Base-by-base conservation (phyloP, 2,113 vertebrate species). In the Cheirogaleus medius region DNA sequence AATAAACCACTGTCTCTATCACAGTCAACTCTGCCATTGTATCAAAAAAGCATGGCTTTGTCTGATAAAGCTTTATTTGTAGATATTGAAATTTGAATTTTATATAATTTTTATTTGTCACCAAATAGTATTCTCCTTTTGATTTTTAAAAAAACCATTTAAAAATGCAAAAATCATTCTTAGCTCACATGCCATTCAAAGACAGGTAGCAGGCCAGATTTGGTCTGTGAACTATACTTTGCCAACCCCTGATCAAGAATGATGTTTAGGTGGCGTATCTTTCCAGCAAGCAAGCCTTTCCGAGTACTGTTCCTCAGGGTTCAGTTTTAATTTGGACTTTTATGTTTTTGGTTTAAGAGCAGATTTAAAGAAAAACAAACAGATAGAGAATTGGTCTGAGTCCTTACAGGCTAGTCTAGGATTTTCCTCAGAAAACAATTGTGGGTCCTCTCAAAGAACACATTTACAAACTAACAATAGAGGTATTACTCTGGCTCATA, bases 381-480 rank as follows among this genome's bases (percentile, higher is more conserved):
- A 54, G 49, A 39, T 58, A 27, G 58, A 92, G 34, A 56, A 76
- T 77, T 88, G 15, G 34, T 66, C 64, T 94, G 83, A 84, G 37
- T 66, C 8, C 56, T 80, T 86, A 23, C 1, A 56, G 71, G 5
- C n/a, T 91, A 84, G 42, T 77, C 13, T 60, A 88, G 54, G n/a
- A 64, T 82, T 95, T 93, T 96, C 90, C 78, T 96, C 49, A 80
- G 68, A 76, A 76, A 92, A 80, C 29, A 44, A 6, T 82, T 82
- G n/a, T 66, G 27, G 49, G 12, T 74, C 32, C 54, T 92, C 21
- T 69, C 56, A 54, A 68, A 64, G 34, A 95, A 78, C 37, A 69
- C 9, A 13, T 44, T 80, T 88, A 25, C 32, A 60, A 17, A 86
- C 39, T 47, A 78, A 63, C 23, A 25, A 3, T 8, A 18, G 12